phyloP scores from a whole-genome alignment of 2,888 invertebrate genomes.

The Allolobophora icterica region DNA sequence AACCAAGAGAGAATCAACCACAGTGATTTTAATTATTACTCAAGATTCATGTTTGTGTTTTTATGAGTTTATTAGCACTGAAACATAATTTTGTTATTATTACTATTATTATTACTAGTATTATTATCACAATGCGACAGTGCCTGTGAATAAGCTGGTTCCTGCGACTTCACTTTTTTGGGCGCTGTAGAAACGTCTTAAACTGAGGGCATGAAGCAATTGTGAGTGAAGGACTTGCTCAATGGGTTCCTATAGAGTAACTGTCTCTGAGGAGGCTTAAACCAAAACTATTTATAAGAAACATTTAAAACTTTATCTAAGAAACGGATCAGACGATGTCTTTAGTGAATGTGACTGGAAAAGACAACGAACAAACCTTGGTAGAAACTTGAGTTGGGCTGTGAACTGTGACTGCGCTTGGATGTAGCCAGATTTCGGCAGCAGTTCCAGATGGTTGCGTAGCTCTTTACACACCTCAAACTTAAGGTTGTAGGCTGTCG shows the following conservation, averaged over 20 bases:
- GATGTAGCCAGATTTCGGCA: slow-evolving; percentile 65
- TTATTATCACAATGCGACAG: no score
- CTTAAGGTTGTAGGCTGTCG: slow-evolving; percentile 61
- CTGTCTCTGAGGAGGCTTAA: no score
- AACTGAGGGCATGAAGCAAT: no score
- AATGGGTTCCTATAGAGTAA: no score
- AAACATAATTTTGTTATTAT: background rate
- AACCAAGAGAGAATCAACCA: background rate
- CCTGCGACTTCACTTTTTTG: no score
- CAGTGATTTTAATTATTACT: background rate
- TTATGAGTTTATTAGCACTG: background rate
- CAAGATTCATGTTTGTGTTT: background rate
- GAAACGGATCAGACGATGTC: background rate
- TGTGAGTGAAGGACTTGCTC: no score
- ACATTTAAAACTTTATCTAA: background rate
- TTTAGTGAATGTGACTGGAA: background rate
- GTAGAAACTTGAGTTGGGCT: slow-evolving; percentile 65
- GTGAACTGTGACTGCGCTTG: slow-evolving; percentile 65
- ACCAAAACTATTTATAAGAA: background rate
- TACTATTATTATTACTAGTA: no score
- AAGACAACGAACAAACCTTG: slow-evolving; percentile 52
- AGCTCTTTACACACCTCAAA: slow-evolving; percentile 64
- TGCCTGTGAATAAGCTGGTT: no score
- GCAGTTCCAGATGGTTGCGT: slow-evolving; percentile 62
- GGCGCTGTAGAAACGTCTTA: no score